Percentiles rank a stretch among this genome's conserved stretches.
Conservation (phyloP, 35 echinoderm and acorn worm species). For the Apostichopus californicus region DNA sequence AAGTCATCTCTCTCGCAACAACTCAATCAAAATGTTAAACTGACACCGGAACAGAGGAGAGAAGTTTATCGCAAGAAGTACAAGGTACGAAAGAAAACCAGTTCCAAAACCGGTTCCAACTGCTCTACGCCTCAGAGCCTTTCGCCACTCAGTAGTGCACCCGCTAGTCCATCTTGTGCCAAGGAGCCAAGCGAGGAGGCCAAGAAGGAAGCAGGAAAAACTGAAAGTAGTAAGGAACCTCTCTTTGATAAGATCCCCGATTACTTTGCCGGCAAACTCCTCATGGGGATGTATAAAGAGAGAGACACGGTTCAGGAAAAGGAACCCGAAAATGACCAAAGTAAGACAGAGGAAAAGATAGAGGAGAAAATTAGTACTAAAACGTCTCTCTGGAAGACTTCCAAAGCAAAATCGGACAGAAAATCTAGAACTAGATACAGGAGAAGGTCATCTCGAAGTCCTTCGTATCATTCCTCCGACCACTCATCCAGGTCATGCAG, state of each 20-base stretch:
- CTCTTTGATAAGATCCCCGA: conserved; percentile 69
- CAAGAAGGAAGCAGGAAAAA: not conserved
- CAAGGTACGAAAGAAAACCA: conserved; percentile 48
- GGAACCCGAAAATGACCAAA: not conserved
- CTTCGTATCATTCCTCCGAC: conserved; percentile 1
- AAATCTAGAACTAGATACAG: conserved; percentile 15
- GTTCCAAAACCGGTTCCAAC: conserved; percentile 45
- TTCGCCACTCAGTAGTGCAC: conserved; percentile 33
- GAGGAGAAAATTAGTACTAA: not conserved
- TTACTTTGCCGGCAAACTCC: conserved; percentile 55
- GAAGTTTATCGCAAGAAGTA: conserved; percentile 45
- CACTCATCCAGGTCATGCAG: conserved; percentile 18
- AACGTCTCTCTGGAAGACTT: not conserved
- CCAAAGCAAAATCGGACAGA: not conserved
- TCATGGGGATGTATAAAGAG: conserved; percentile 51
- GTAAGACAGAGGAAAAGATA: not conserved
- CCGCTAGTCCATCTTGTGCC: conserved; percentile 34
- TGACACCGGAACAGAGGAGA: conserved; percentile 18
- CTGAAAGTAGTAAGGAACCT: not conserved
- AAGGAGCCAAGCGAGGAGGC: not conserved
- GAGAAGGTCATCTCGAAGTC: conserved; percentile 30
- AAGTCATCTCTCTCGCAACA: conserved; percentile 24
- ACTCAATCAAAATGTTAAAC: not conserved
- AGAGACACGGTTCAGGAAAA: not conserved
- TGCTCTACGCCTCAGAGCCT: conserved; percentile 38